A percentile compares a stretch with the other conserved stretches of the same genome.
These are phyloP conservation scores for Peromyscus maniculatus DNA, from an alignment of 2,113 vertebrate species.

Conservation along the genomic window DNA sequence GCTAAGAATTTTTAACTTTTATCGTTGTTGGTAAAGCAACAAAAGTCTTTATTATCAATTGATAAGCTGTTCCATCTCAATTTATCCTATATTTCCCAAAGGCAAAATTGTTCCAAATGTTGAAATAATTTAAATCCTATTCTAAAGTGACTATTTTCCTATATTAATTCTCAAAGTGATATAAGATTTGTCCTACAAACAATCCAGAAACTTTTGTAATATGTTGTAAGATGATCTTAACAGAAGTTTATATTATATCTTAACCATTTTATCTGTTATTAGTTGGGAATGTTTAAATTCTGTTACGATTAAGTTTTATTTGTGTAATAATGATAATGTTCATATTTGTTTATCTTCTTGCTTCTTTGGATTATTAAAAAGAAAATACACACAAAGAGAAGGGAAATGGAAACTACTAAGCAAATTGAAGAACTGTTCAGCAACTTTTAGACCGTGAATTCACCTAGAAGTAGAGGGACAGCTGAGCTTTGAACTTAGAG, in stretches of 20 bases:
- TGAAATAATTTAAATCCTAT: background rate
- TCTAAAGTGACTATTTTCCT: background rate
- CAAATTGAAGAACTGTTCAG: background rate
- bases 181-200: background rate
- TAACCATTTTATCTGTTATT: background rate
- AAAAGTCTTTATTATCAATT: background rate
- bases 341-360: background rate
- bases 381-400: background rate
- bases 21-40: background rate
- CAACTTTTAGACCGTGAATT: background rate
- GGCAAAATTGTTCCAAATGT: background rate
- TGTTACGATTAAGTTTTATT: constrained; percentile 29
- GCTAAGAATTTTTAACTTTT: background rate
- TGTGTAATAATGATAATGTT: background rate
- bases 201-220: background rate
- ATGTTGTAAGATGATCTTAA: background rate
- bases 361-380: background rate
- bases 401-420: background rate
- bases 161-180: constrained; percentile 12
- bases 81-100: background rate
- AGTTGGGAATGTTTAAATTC: background rate
- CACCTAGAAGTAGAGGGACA: background rate
- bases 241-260: background rate
- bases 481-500: background rate
- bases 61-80: background rate